Evolutionary conservation across 2,113 vertebrate species (phyloP), one percentile per base, ranked within the genome.

Genomic region (Boulengeromyrus knoepffleri): DNA sequence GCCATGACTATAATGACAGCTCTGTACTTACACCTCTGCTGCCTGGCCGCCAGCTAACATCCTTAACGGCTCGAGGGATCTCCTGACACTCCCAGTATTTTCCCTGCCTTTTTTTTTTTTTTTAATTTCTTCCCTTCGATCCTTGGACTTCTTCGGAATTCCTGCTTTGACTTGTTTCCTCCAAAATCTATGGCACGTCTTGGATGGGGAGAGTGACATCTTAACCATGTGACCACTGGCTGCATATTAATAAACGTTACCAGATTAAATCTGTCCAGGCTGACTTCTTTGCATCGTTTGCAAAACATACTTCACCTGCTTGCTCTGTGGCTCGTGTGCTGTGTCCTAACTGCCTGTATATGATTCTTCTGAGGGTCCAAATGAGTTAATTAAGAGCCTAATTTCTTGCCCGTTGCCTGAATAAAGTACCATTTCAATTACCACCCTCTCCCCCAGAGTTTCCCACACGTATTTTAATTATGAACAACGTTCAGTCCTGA

Each of bases 1-100:
- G 74, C 13, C 31, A 5, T 80, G 74, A 80, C 36, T 80, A 94
- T 88, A 88, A 88, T 46, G 90, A 89, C 90, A 90, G 85, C 77
- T 9, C 89, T 74, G 77, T 90, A 89, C 85, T 90, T 88, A 88
- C 88, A 74, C 10, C 92, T 80, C 31, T 7, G 36, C 74, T 19
- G 74, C 89, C 89, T 91, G 49, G 19, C 9, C 42, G 45, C 45
- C 83, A 27, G 21, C 83, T 85, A 85, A 80, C 74, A 36, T 39
- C 31, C 74, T 80, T 42, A 42, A 15, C 5, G 36, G 36, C 74
- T 80, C 36, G 0, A 80, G 31, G 74, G 74, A 80, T 42, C 74
- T 80, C 74, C 74, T 42, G 74, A 17, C 17, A 80, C 31, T 77
- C 31, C 70, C 4, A 6, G 27, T 19, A 42, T 80, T 80, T 70